Percentiles rank a stretch among this genome's conserved stretches.
phyloP scores from a whole-genome alignment of 1,140 invertebrate genomes.

The Dreissena rostriformis region DNA sequence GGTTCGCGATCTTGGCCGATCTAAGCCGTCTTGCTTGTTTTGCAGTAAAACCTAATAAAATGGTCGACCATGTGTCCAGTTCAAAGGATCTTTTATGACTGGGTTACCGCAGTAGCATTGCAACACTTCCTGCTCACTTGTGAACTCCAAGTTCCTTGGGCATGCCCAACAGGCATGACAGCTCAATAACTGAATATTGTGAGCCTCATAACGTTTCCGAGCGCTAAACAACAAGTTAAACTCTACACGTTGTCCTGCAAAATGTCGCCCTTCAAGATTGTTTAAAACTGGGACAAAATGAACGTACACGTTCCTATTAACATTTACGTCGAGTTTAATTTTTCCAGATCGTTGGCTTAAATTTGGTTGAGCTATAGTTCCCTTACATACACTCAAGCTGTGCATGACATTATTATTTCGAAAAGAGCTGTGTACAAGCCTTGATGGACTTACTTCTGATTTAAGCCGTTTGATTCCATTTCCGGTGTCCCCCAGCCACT shows the following conservation, averaged over 20 bases:
- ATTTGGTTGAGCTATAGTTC: slow-evolving; percentile 59
- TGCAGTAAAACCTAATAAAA: neutral
- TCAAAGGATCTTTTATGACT: slow-evolving; percentile 24
- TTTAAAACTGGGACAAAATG: slow-evolving; percentile 57
- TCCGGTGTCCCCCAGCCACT: slow-evolving; percentile 55
- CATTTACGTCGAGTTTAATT: slow-evolving; percentile 54
- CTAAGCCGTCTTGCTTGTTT: neutral
- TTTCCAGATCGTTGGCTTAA: slow-evolving; percentile 52
- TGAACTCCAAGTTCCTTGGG: slow-evolving; percentile 13
- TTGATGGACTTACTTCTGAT: slow-evolving; percentile 30
- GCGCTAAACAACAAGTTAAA: slow-evolving; percentile 62
- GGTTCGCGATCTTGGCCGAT: neutral
- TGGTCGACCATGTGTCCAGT: neutral
- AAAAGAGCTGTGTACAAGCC: no score
- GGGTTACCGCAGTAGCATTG: slow-evolving; percentile 10
- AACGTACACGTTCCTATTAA: slow-evolving; percentile 53
- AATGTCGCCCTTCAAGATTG: slow-evolving; percentile 37
- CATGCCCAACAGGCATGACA: slow-evolving; percentile 28
- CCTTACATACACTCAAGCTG: slow-evolving; percentile 47
- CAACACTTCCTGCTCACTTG: neutral
- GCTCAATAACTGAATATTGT: slow-evolving; percentile 52
- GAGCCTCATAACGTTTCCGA: slow-evolving; percentile 62
- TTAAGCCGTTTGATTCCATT: slow-evolving; percentile 51
- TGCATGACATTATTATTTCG: no score
- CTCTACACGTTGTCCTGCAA: slow-evolving; percentile 55